Conservation (phyloP, 2,888 invertebrate genomes). For the Kuschelorhynchus macadamiae region DNA sequence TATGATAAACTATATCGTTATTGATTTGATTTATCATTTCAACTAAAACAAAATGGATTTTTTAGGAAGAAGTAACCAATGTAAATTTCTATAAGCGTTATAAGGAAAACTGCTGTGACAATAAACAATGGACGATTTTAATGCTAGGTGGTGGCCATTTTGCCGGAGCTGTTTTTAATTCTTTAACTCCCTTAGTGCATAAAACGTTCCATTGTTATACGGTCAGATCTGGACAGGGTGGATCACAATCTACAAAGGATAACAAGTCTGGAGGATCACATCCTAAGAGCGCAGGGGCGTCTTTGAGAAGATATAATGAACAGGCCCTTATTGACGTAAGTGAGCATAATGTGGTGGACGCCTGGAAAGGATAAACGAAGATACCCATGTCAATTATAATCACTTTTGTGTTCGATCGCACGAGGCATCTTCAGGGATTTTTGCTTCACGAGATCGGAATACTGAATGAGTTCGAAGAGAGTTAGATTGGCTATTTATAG, state of each 20-base stretch:
- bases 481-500: too few species aligned
- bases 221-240: conserved; percentile 86
- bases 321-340: conserved; percentile 71
- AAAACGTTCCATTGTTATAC: conserved; percentile 91
- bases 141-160: conserved; percentile 91
- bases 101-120: conserved; percentile 63
- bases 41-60: neutral
- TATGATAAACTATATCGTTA: too few species aligned
- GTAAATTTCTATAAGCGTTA: conserved; percentile 46
- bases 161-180: conserved; percentile 79
- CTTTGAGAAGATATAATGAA: conserved; percentile 85
- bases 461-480: too few species aligned
- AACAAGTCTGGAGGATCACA: conserved; percentile 73
- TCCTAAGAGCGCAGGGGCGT: conserved; percentile 86
- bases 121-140: conserved; percentile 77
- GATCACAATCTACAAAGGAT: conserved; percentile 80
- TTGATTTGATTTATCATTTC: too few species aligned
- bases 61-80: conserved; percentile 57
- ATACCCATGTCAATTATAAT: too few species aligned
- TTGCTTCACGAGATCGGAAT: too few species aligned
- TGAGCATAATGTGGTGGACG: too few species aligned
- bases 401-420: too few species aligned
- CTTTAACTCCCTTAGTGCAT: conserved; percentile 71
- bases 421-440: too few species aligned
- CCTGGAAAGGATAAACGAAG: too few species aligned